Conservation (phyloP, 2,888 invertebrate genomes). For the Linnaemya vulpina region DNA sequence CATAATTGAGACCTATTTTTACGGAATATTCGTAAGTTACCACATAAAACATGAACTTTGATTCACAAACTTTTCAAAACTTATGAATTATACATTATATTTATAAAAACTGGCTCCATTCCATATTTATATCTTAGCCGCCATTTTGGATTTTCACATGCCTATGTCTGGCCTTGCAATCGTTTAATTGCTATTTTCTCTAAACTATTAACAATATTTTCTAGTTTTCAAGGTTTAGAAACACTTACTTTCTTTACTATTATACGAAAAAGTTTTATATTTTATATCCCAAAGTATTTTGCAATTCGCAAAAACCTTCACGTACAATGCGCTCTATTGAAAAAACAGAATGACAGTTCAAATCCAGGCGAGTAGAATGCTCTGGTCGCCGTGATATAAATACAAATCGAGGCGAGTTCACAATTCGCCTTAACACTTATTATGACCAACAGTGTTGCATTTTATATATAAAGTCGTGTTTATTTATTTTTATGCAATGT, state of each 20-base stretch:
- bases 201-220: neutral
- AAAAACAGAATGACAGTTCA: conserved; percentile 40
- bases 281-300: neutral
- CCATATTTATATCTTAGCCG: conserved; percentile 9
- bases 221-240: neutral
- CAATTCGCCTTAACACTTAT: too few relatives aligned
- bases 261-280: neutral
- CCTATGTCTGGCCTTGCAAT: conserved; percentile 54
- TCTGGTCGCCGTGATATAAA: too few relatives aligned
- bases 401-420: too few relatives aligned
- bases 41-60: neutral
- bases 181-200: neutral
- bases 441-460: conserved; percentile 1
- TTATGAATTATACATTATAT: neutral
- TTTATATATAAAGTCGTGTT: conserved; percentile 27
- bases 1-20: neutral
- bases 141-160: conserved; percentile 59
- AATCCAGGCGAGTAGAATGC: conserved; percentile 3
- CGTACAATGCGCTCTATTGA: conserved; percentile 4
- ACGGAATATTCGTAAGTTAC: too few relatives aligned
- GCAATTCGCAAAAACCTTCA: conserved; percentile 34
- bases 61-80: neutral
- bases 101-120: conserved; percentile 22
- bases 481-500: neutral
- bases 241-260: conserved; percentile 37